Evolutionary conservation across 2,113 vertebrate species (phyloP).

Genomic region (Charina bottae): DNA sequence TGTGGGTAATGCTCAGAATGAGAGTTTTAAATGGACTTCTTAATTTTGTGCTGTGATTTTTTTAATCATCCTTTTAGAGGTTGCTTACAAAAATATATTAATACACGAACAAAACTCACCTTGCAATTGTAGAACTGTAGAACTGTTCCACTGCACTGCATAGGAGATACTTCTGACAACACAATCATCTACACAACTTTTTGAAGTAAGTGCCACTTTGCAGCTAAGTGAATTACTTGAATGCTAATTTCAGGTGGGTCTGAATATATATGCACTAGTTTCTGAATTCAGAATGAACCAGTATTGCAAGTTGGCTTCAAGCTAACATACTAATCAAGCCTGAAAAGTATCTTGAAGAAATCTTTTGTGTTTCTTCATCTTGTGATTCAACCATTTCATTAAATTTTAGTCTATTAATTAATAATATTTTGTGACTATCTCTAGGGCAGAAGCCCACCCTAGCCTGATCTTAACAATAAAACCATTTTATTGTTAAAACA

Average conservation of each 20-base stretch:
- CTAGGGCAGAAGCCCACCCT: not conserved
- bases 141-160: not conserved
- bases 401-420: not conserved
- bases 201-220: not conserved
- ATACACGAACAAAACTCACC: not conserved
- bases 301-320: not conserved
- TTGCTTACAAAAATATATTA: not conserved
- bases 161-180: not conserved
- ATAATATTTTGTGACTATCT: not conserved
- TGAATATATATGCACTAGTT: not conserved
- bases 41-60: not conserved
- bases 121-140: not conserved
- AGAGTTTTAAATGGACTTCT: not conserved
- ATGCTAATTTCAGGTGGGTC: not conserved
- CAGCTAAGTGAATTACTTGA: not conserved
- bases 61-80: not conserved
- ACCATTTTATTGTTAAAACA: not conserved
- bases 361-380: slow-evolving; percentile 50
- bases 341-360: slow-evolving; percentile 36
- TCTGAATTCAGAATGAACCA: not conserved
- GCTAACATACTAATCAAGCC: slow-evolving; percentile 21
- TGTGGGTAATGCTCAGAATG: not conserved
- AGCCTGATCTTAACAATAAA: not conserved
- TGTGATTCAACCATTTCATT: slow-evolving; percentile 39
- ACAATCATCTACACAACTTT: not conserved